Evolutionary conservation across 1,140 invertebrate genomes (phyloP).

Genomic region (Zelostemma sp.): DNA sequence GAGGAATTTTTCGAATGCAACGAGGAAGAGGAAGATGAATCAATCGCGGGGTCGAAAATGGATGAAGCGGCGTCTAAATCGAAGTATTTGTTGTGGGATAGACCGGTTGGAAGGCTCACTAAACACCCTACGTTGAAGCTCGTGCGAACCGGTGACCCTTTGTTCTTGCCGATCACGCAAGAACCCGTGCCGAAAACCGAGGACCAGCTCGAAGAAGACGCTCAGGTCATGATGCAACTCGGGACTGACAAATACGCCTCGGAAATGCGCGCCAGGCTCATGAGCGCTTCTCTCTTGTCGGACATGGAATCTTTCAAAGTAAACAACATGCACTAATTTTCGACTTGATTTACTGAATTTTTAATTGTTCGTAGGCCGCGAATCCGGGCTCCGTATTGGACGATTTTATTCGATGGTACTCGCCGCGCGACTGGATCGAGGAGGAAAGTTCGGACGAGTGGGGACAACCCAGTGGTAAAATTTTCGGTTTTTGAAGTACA

Average conservation of each 20-base stretch:
- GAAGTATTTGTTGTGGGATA: slow-evolving; percentile 75
- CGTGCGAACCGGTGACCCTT: slow-evolving; percentile 76
- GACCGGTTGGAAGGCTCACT: slow-evolving; percentile 80
- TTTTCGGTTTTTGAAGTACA: too few species aligned
- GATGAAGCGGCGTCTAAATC: slow-evolving; percentile 45
- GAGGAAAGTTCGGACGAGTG: slow-evolving; percentile 71
- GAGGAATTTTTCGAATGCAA: slow-evolving; percentile 93
- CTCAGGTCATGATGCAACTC: slow-evolving; percentile 88
- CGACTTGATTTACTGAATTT: too few species aligned
- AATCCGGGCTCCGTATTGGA: slow-evolving; percentile 93
- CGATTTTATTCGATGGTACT: slow-evolving; percentile 99
- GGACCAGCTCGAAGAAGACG: slow-evolving; percentile 94
- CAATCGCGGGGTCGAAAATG: slow-evolving; percentile 53
- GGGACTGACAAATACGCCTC: slow-evolving; percentile 87
- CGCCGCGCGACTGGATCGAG: slow-evolving; percentile 93
- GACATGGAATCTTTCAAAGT: slow-evolving; percentile 99
- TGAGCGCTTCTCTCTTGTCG: slow-evolving; percentile 94
- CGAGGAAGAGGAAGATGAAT: slow-evolving; percentile 64
- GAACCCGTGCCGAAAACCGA: slow-evolving; percentile 97
- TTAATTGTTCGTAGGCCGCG: slow-evolving; percentile 77
- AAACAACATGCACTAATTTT: too few species aligned
- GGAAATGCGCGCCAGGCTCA: slow-evolving; percentile 89
- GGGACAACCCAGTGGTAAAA: slow-evolving; percentile 57
- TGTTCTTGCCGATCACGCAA: slow-evolving; percentile 93
- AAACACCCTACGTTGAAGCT: slow-evolving; percentile 78